These are phyloP conservation scores for Aratinga solstitialis DNA, from an alignment of 2,797 vertebrate species.

Conservation along the genomic window DNA sequence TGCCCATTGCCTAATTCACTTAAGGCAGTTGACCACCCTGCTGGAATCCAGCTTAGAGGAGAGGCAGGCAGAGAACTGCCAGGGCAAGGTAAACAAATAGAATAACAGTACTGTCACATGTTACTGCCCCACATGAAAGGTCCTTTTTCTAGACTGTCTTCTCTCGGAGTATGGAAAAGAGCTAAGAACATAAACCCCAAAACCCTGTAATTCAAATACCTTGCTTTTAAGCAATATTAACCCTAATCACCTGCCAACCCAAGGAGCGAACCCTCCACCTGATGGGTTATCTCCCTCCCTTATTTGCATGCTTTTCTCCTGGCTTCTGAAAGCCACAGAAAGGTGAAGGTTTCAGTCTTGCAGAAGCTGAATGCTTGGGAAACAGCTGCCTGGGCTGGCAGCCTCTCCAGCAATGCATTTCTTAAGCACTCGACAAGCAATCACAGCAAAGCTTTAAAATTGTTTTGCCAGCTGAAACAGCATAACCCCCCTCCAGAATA, in stretches of 20 bases:
- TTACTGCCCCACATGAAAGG: neutral
- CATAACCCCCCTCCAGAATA: neutral
- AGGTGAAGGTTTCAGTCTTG: neutral
- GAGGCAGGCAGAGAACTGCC: neutral
- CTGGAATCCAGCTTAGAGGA: neutral
- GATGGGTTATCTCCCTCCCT: neutral
- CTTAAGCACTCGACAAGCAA: neutral
- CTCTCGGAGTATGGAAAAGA: neutral
- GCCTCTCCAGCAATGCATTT: neutral
- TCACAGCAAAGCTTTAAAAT: neutral
- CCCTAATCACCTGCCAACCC: accelerated
- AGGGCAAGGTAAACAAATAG: accelerated
- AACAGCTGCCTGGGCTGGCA: neutral
- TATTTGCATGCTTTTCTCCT: neutral
- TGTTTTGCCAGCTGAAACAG: neutral
- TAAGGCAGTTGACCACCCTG: neutral
- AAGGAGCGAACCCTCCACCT: neutral
- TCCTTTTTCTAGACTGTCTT: neutral
- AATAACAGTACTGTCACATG: neutral
- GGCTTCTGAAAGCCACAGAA: neutral
- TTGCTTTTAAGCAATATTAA: neutral
- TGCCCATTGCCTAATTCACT: neutral
- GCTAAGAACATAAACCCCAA: neutral
- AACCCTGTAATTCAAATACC: accelerated
- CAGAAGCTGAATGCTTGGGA: neutral